phyloP scores from a whole-genome alignment of 2,113 vertebrate species.

The Bostrychus sinensis region DNA sequence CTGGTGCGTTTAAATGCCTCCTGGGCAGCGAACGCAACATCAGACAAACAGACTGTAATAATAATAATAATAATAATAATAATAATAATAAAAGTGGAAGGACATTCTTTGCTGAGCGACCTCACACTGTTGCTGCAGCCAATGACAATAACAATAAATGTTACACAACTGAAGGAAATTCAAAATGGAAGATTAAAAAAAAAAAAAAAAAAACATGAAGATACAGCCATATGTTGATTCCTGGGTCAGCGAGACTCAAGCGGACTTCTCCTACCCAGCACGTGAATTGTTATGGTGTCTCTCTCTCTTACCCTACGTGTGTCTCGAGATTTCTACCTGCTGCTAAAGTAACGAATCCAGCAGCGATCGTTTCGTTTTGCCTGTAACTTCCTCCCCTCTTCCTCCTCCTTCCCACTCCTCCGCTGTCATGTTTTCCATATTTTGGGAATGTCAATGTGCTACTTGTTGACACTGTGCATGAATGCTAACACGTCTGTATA shows the following conservation, averaged over 20 bases:
- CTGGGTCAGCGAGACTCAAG: conserved; percentile 67
- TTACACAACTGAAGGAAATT: conserved; percentile 20
- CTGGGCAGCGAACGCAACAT: conserved; percentile 34
- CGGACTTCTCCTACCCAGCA: conserved; percentile 71
- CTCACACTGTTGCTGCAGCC: conserved; percentile 3
- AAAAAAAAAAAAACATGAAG: conserved; percentile 62
- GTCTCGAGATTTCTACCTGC: conserved; percentile 46
- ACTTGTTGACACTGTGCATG: conserved; percentile 85
- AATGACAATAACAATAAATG: conserved; percentile 13
- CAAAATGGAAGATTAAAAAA: conserved; percentile 26
- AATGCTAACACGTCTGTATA: conserved; percentile 85
- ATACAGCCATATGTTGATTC: conserved; percentile 79
- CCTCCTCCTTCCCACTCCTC: conserved; percentile 24
- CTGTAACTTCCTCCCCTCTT: conserved; percentile 9
- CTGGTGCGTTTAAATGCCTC: conserved; percentile 37
- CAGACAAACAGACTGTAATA: conserved; percentile 16
- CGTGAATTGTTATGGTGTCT: conserved; percentile 73
- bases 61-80: conserved; percentile 11
- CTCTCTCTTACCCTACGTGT: conserved; percentile 45
- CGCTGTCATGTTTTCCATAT: conserved; percentile 70
- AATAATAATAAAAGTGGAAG: conserved; percentile 13
- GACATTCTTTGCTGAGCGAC: conserved; percentile 24
- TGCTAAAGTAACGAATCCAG: conserved; percentile 56
- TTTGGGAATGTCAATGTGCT: conserved; percentile 84
- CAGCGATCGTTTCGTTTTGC: conserved; percentile 37